Percentiles rank a stretch among this genome's conserved stretches.
phyloP scores from a whole-genome alignment of 2,888 invertebrate genomes.

The Brachypalpus laphriformis region DNA sequence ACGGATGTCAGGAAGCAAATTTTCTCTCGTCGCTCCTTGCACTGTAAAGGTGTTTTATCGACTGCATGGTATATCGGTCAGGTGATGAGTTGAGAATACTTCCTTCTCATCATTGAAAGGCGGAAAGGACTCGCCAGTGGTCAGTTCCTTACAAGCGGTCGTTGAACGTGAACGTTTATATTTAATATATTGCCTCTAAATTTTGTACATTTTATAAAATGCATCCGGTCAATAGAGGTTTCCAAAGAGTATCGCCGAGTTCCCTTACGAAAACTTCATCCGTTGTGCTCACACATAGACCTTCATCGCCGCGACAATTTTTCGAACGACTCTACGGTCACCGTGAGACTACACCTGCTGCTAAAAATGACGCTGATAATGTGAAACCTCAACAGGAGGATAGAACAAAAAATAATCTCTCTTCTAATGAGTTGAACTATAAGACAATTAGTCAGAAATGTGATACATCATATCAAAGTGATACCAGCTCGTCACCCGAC shows the following conservation, averaged over 20 bases:
- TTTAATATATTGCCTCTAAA: neutral
- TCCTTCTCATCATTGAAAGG: constrained; percentile 32
- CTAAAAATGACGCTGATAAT: constrained; percentile 24
- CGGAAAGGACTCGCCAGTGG: constrained; percentile 56
- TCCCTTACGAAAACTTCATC: constrained; percentile 34
- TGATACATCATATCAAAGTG: constrained; percentile 80
- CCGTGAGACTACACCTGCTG: constrained; percentile 83
- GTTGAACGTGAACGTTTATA: constrained; percentile 52
- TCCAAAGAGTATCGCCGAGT: constrained; percentile 47
- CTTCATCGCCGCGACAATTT: constrained; percentile 91
- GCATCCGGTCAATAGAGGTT: constrained; percentile 48
- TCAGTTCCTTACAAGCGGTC: constrained; percentile 59
- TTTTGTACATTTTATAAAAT: constrained; percentile 23
- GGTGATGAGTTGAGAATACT: constrained; percentile 64
- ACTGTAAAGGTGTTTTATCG: constrained; percentile 52
- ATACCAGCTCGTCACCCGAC: constrained; percentile 81
- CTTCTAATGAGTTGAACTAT: constrained; percentile 10
- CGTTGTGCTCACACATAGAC: constrained; percentile 81
- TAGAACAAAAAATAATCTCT: constrained; percentile 33
- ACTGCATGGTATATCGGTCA: constrained; percentile 54
- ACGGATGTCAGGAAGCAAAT: constrained; percentile 71
- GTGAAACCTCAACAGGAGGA: constrained; percentile 20
- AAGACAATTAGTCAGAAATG: constrained; percentile 65
- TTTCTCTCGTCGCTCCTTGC: constrained; percentile 56
- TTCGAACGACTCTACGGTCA: constrained; percentile 92